phyloP scores from a whole-genome alignment of 2,113 vertebrate species.

The Corynorhinus townsendii region DNA sequence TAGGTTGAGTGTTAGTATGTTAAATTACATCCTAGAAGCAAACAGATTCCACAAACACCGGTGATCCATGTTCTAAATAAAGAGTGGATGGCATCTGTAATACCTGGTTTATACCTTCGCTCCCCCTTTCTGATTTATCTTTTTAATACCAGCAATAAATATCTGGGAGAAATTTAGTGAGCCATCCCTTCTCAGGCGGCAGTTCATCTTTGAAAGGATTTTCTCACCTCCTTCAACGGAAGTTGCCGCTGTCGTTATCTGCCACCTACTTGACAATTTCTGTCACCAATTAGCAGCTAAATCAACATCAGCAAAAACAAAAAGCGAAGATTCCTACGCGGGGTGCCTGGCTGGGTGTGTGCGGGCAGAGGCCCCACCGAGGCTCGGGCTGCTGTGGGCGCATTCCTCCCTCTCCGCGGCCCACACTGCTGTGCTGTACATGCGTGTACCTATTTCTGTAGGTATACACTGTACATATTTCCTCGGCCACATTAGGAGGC shows the following conservation, averaged over 20 bases:
- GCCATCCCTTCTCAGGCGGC: slow-evolving; percentile 85
- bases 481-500: slow-evolving; percentile 84
- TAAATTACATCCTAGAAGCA: slow-evolving; percentile 90
- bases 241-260: slow-evolving; percentile 91
- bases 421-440: background rate
- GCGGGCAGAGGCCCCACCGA: slow-evolving; percentile 67
- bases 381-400: background rate
- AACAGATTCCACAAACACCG: slow-evolving; percentile 96
- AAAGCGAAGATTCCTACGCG: slow-evolving; percentile 69
- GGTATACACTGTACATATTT: slow-evolving; percentile 70
- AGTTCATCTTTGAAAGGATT: slow-evolving; percentile 91
- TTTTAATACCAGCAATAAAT: slow-evolving; percentile 91
- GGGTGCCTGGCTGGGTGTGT: slow-evolving; percentile 65
- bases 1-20: slow-evolving; percentile 90
- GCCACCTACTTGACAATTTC: slow-evolving; percentile 99
- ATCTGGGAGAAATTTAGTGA: slow-evolving; percentile 90
- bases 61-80: slow-evolving; percentile 92
- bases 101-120: slow-evolving; percentile 85
- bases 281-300: slow-evolving; percentile 99
- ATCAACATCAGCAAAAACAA: slow-evolving; percentile 97
- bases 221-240: slow-evolving; percentile 95
- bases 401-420: background rate
- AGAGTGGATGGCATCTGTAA: slow-evolving; percentile 85
- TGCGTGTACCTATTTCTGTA: background rate
- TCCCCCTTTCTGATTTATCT: slow-evolving; percentile 90